Evolutionary conservation across 2,797 vertebrate species (phyloP).

Genomic region (Gymnoscopelus microlampas): DNA sequence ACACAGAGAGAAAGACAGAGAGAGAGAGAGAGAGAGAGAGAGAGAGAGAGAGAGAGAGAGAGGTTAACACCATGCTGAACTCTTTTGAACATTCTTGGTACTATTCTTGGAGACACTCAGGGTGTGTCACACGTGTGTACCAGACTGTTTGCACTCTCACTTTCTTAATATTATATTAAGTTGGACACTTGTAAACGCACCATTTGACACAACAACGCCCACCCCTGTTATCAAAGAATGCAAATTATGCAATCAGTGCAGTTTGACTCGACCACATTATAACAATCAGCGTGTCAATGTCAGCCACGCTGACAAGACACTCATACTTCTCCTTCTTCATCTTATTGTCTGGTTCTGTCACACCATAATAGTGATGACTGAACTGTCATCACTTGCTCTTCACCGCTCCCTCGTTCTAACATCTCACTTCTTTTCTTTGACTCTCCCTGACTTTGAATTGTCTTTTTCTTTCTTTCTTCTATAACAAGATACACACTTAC

Average conservation of each 20-base stretch:
- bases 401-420: neutral
- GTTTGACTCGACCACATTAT: slow-evolving; percentile 25
- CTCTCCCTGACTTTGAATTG: neutral
- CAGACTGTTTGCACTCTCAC: slow-evolving; percentile 13
- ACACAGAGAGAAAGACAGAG: too few species aligned
- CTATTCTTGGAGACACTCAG: neutral
- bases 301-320: neutral
- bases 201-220: neutral
- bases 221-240: slow-evolving; percentile 55
- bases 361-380: neutral
- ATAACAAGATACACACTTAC: too few species aligned
- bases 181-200: neutral
- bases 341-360: neutral
- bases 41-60: too few species aligned
- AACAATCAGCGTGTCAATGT: slow-evolving; percentile 16
- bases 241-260: slow-evolving; percentile 60
- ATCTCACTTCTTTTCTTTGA: neutral
- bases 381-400: neutral
- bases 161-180: slow-evolving; percentile 47
- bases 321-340: neutral
- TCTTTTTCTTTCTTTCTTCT: neutral
- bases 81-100: neutral
- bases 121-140: slow-evolving; percentile 19
- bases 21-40: too few species aligned
- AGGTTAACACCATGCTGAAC: too few species aligned